Conservation (phyloP, 2,888 invertebrate species). For the Koerneria pararmatus region DNA sequence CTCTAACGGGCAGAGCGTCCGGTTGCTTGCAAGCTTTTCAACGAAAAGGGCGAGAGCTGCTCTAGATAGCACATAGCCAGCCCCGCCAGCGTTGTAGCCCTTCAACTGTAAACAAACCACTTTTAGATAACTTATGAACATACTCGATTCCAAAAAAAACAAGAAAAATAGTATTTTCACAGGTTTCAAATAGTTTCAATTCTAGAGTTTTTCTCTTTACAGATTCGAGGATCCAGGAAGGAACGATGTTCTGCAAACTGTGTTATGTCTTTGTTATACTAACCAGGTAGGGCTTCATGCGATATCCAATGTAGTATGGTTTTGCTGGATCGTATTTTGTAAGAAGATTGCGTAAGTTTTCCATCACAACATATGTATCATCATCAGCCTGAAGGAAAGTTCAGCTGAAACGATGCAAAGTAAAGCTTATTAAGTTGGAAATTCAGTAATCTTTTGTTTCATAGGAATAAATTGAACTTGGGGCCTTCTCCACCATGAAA, state of each 20-base stretch:
- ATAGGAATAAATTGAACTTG: too few species aligned
- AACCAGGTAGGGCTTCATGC: conserved; percentile 25
- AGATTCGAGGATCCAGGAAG: too few species aligned
- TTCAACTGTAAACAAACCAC: conserved; percentile 9
- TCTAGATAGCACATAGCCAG: conserved; percentile 25
- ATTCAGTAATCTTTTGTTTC: too few species aligned
- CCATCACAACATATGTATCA: conserved; percentile 27
- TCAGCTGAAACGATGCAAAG: too few species aligned
- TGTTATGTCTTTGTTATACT: too few species aligned
- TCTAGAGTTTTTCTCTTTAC: too few species aligned
- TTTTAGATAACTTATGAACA: neutral
- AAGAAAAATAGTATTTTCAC: neutral
- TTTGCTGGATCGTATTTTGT: conserved; percentile 14
- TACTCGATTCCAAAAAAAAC: neutral
- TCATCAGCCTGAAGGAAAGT: conserved; percentile 26
- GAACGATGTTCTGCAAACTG: too few species aligned
- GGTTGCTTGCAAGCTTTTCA: conserved; percentile 15
- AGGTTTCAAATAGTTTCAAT: too few species aligned
- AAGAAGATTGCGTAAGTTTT: conserved; percentile 24
- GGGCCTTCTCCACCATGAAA: too few species aligned
- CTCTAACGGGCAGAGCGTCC: conserved; percentile 16
- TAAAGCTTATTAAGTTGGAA: too few species aligned
- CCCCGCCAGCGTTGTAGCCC: conserved; percentile 30
- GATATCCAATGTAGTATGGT: conserved; percentile 27
- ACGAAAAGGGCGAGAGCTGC: conserved; percentile 22